Percentiles rank a stretch among this genome's conserved stretches.
These are phyloP conservation scores for Galleria mellonella DNA, from an alignment of 1,140 invertebrate species.

Conservation along the genomic window DNA sequence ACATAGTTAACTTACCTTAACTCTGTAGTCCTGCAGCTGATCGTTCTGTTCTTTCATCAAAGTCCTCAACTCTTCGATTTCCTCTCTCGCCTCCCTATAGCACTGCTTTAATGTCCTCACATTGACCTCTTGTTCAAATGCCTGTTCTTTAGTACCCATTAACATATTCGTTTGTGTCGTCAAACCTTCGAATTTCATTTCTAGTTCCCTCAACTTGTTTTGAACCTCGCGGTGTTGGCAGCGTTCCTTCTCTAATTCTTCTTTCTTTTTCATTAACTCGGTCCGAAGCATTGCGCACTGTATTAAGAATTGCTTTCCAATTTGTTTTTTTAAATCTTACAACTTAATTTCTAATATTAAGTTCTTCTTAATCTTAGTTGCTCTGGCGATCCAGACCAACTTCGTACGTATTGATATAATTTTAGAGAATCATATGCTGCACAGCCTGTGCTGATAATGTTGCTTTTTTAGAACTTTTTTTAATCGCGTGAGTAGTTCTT, in stretches of 20 bases:
- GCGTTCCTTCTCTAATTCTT: constrained; percentile 57
- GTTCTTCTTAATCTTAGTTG: no score
- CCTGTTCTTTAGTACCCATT: constrained; percentile 75
- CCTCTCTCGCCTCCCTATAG: constrained; percentile 79
- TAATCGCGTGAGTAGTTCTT: no score
- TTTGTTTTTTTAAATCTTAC: no score
- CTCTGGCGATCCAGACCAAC: no score
- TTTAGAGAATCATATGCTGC: no score
- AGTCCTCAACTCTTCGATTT: constrained; percentile 79
- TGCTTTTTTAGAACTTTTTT: no score
- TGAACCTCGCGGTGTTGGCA: constrained; percentile 53
- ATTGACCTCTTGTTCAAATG: constrained; percentile 79
- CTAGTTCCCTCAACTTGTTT: constrained; percentile 51
- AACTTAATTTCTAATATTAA: no score
- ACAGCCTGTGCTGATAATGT: no score
- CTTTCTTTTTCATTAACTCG: constrained; percentile 51
- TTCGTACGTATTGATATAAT: no score
- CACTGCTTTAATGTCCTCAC: constrained; percentile 77
- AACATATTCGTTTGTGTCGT: constrained; percentile 54
- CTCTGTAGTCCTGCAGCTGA: constrained; percentile 83
- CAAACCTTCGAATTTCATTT: constrained; percentile 61
- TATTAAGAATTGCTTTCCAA: neutral
- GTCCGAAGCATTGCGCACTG: constrained; percentile 58
- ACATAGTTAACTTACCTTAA: constrained; percentile 73
- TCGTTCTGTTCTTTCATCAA: constrained; percentile 81